These are phyloP conservation scores for Cuculus canorus DNA, from an alignment of 2,797 vertebrate species.

Conservation along the genomic window DNA sequence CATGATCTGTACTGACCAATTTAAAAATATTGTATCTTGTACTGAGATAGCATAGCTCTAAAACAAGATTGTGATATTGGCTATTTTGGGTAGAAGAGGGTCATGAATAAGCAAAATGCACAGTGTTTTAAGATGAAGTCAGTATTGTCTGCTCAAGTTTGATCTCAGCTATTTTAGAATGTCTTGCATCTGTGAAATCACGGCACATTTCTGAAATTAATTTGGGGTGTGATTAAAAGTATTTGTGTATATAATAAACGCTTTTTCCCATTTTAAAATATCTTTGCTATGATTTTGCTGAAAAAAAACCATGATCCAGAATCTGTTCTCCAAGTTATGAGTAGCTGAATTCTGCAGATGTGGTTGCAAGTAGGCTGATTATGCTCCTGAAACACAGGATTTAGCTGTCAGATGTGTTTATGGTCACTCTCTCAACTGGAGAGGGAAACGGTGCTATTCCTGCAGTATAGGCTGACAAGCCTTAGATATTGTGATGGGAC, in stretches of 20 bases:
- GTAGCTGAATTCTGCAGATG: background rate
- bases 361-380: background rate
- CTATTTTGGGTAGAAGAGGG: background rate
- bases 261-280: background rate
- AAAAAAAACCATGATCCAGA: background rate
- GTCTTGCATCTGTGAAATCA: background rate
- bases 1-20: background rate
- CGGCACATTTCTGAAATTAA: background rate
- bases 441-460: background rate
- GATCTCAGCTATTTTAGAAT: background rate
- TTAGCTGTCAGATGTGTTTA: background rate
- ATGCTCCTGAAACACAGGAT: background rate
- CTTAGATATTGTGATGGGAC: rapidly evolving
- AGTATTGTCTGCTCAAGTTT: background rate
- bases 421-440: background rate
- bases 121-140: background rate
- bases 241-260: background rate
- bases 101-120: background rate
- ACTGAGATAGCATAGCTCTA: background rate
- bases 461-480: rapidly evolving
- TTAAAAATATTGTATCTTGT: background rate
- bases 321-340: background rate
- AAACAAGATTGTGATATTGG: background rate
- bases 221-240: background rate
- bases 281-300: background rate